Evolutionary conservation across 2,888 invertebrate genomes (phyloP).

Genomic region (Anoplius nigerrimus): DNA sequence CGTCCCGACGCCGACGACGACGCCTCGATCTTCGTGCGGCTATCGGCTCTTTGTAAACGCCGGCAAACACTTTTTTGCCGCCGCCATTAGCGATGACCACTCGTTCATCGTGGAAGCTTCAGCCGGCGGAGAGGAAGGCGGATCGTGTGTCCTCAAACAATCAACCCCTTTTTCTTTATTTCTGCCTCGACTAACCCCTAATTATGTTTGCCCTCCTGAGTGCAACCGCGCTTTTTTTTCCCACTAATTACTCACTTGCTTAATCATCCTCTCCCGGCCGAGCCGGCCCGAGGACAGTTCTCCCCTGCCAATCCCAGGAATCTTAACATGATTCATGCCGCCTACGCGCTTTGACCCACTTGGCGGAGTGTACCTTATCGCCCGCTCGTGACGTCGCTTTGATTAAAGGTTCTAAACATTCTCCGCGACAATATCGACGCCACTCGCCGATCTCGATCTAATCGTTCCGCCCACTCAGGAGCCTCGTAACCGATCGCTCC

Average conservation of each 20-base stretch:
- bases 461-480: too few relatives aligned
- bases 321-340: too few relatives aligned
- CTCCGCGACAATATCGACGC: too few relatives aligned
- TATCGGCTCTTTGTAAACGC: conserved; percentile 51
- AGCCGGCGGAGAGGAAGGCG: conserved; percentile 55
- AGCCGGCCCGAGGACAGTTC: too few relatives aligned
- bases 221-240: conserved; percentile 63
- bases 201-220: conserved; percentile 73
- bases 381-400: too few relatives aligned
- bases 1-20: conserved; percentile 3
- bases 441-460: too few relatives aligned
- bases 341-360: too few relatives aligned
- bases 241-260: conserved; percentile 68
- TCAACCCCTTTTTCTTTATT: conserved; percentile 66
- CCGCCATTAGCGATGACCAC: conserved; percentile 69
- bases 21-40: conserved; percentile 51
- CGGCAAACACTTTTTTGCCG: conserved; percentile 68
- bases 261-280: conserved; percentile 53
- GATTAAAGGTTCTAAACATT: too few relatives aligned
- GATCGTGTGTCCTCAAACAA: conserved; percentile 74
- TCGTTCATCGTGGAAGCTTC: conserved; percentile 57
- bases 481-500: too few relatives aligned
- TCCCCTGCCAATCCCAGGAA: too few relatives aligned
- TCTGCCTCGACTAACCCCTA: conserved; percentile 61
- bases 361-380: too few relatives aligned